A percentile compares a stretch with the other conserved stretches of the same genome.
These are phyloP conservation scores for Ammodytes dubius DNA, from an alignment of 2,113 vertebrate genomes.

Conservation along the genomic window DNA sequence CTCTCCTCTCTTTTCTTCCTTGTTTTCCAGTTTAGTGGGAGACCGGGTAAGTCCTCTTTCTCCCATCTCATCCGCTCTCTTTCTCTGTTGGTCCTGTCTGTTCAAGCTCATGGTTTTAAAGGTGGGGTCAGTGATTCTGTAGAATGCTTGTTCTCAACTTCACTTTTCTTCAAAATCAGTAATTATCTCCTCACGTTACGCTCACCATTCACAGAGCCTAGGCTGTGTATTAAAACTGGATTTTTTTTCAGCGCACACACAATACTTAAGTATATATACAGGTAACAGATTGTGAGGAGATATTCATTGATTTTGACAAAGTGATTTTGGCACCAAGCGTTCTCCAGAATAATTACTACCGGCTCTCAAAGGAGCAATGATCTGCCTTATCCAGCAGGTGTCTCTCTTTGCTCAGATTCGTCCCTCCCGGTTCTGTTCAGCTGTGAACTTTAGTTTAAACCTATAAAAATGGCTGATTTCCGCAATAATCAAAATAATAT, in stretches of 20 bases:
- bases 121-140: no score
- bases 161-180: no score
- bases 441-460: background rate
- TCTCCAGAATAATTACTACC: no score
- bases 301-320: no score
- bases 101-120: background rate
- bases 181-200: no score
- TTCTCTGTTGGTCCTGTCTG: slow-evolving; percentile 9
- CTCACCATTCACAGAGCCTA: no score
- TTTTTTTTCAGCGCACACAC: no score
- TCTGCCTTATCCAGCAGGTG: slow-evolving; percentile 66
- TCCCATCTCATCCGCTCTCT: slow-evolving; percentile 44
- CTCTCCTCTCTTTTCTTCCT: slow-evolving; percentile 53
- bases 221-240: no score
- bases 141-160: no score
- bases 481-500: background rate
- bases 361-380: background rate
- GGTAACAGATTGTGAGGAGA: no score
- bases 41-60: slow-evolving; percentile 79
- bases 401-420: slow-evolving; percentile 59
- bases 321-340: no score
- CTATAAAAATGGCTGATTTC: slow-evolving; percentile 6
- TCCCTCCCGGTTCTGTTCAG: background rate
- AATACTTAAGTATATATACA: no score
- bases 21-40: slow-evolving; percentile 77